Evolutionary conservation across 2,888 invertebrate species (phyloP).

Genomic region (Heliconius erato): DNA sequence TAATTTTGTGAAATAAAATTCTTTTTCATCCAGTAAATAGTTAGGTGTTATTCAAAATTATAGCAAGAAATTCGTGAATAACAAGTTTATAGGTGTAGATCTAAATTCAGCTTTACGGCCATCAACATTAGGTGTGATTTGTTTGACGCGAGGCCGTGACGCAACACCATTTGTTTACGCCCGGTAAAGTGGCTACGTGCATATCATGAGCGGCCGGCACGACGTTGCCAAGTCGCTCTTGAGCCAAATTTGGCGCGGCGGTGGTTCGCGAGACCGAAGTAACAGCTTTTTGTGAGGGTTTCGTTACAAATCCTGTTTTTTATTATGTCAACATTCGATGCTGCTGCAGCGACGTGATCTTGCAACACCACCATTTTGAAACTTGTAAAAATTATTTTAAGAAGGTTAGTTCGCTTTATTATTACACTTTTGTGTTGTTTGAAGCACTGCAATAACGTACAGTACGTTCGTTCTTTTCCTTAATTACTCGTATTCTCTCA

Average conservation of each 20-base stretch:
- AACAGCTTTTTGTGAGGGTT: slow-evolving; percentile 62
- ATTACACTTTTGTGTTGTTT: background rate
- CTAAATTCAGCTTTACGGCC: slow-evolving; percentile 58
- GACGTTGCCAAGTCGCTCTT: slow-evolving; percentile 80
- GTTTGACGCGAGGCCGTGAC: slow-evolving; percentile 65
- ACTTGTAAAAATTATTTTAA: slow-evolving; percentile 3
- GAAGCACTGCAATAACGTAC: background rate
- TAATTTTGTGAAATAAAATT: slow-evolving; percentile 45
- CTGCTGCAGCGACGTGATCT: background rate
- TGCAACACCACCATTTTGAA: slow-evolving; percentile 7
- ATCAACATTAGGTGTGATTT: slow-evolving; percentile 62
- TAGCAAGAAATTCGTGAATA: slow-evolving; percentile 68
- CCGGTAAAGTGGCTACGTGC: slow-evolving; percentile 64
- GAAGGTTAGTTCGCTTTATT: background rate
- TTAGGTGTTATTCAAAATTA: slow-evolving; percentile 57
- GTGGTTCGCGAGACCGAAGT: slow-evolving; percentile 64
- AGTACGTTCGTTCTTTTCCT: slow-evolving; percentile 20
- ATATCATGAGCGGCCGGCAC: slow-evolving; percentile 51
- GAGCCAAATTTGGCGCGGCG: slow-evolving; percentile 77
- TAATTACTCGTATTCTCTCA: slow-evolving; percentile 29
- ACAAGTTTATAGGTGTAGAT: slow-evolving; percentile 62
- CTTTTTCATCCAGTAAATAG: slow-evolving; percentile 51
- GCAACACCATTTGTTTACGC: slow-evolving; percentile 81
- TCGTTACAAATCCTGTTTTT: slow-evolving; percentile 49
- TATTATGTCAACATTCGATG: slow-evolving; percentile 38